These are phyloP conservation scores for Chauna torquata DNA, from an alignment of 2,113 vertebrate genomes.

Conservation along the genomic window DNA sequence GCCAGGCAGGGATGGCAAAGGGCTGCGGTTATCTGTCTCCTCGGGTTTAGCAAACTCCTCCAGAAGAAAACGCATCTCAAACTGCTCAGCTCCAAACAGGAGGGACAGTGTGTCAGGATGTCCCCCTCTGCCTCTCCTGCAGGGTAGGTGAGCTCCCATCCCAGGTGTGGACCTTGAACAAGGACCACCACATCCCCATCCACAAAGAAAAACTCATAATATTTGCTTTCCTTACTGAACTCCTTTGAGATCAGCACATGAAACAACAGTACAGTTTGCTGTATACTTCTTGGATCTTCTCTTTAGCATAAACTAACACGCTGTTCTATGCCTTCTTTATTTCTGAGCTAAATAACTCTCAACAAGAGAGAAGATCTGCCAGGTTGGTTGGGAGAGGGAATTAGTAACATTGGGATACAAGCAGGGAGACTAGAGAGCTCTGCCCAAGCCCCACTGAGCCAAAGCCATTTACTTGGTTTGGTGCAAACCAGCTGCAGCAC, in stretches of 20 bases:
- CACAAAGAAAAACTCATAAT: background rate
- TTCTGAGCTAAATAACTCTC: background rate
- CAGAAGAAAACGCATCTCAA: background rate
- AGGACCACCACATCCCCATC: rapidly evolving
- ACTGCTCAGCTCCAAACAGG: background rate
- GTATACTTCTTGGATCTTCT: background rate
- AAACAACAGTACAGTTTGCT: background rate
- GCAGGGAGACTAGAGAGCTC: background rate
- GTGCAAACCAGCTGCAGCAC: background rate
- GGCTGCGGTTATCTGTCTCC: background rate
- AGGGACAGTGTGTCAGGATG: background rate
- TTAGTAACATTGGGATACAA: background rate
- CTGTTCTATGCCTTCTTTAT: background rate
- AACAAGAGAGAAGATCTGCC: background rate
- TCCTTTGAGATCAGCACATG: background rate
- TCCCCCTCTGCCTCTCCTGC: background rate
- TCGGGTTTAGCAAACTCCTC: background rate
- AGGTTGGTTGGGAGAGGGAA: background rate
- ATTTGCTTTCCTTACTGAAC: background rate
- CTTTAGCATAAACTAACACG: background rate
- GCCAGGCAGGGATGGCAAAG: background rate
- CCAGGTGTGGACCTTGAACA: background rate
- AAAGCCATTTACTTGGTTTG: background rate
- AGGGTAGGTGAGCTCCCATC: background rate
- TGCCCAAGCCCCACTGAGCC: rapidly evolving